These are phyloP conservation scores for Heliocidaris erythrogramma DNA, from an alignment of 35 echinoderm and acorn worm genomes.

Conservation along the genomic window DNA sequence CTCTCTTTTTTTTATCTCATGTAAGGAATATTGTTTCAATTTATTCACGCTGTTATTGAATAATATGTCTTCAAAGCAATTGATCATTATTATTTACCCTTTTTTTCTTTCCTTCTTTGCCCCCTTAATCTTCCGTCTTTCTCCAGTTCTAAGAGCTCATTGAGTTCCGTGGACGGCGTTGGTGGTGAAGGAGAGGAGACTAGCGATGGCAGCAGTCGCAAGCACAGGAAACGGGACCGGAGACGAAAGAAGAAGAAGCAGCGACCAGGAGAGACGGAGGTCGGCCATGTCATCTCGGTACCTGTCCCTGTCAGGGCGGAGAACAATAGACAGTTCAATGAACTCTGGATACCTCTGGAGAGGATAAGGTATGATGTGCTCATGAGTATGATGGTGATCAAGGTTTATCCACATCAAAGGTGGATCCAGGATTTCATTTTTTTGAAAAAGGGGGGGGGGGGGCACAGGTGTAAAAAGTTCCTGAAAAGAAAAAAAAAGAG, in stretches of 20 bases:
- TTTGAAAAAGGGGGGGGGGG: too few species aligned
- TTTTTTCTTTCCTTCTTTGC: not conserved
- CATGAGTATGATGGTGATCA: too few species aligned
- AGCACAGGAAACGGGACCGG: not conserved
- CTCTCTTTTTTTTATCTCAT: too few species aligned
- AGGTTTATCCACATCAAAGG: too few species aligned
- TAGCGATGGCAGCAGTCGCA: slow-evolving; percentile 30
- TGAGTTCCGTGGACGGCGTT: not conserved
- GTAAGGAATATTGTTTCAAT: too few species aligned
- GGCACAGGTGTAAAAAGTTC: too few species aligned
- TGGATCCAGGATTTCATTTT: too few species aligned
- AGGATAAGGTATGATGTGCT: slow-evolving; percentile 38
- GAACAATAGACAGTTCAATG: slow-evolving; percentile 62
- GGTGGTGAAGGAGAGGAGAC: slow-evolving; percentile 28
- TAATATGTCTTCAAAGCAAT: too few species aligned
- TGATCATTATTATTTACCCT: not conserved
- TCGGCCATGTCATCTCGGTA: not conserved
- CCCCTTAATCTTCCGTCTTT: not conserved
- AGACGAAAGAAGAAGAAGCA: slow-evolving; percentile 59
- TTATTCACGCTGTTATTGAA: too few species aligned
- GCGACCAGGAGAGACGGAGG: not conserved
- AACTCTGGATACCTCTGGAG: slow-evolving; percentile 65
- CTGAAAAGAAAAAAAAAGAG: too few species aligned
- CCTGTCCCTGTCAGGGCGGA: slow-evolving; percentile 26
- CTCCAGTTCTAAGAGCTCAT: not conserved